Conservation (phyloP, 1,140 invertebrate species). For the Lepidurus apus region DNA sequence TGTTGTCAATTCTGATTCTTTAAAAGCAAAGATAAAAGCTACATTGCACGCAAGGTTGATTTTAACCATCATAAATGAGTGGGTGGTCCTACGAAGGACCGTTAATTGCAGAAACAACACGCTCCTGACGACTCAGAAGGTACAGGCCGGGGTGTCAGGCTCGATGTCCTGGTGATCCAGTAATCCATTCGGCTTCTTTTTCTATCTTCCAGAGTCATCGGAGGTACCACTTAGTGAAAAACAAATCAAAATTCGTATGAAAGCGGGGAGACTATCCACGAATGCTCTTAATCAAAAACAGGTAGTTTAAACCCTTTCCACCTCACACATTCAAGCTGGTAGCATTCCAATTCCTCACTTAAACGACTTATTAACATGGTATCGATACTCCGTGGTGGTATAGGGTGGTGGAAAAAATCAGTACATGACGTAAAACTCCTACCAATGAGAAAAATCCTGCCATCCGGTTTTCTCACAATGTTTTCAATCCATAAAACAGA, state of each 20-base stretch:
- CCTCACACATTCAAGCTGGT: slow-evolving; percentile 4
- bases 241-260: neutral
- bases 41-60: neutral
- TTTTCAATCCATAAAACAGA: neutral
- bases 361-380: neutral
- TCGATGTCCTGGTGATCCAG: neutral
- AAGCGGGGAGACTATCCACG: neutral
- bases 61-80: too few relatives aligned
- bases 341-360: neutral
- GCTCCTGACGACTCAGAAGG: neutral
- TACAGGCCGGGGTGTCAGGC: slow-evolving; percentile 2
- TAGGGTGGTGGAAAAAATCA: neutral
- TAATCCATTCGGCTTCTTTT: neutral
- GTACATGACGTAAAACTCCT: neutral
- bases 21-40: too few relatives aligned
- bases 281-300: neutral
- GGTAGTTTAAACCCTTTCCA: neutral
- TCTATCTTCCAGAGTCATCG: neutral
- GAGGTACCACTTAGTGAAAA: neutral
- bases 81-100: neutral
- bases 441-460: neutral
- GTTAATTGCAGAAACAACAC: slow-evolving; percentile 2
- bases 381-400: neutral
- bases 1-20: too few relatives aligned
- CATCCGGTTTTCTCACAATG: neutral